Evolutionary conservation across 1,140 invertebrate species (phyloP), one percentile per base, ranked within the genome.

Genomic region (Polypedilum pembai): DNA sequence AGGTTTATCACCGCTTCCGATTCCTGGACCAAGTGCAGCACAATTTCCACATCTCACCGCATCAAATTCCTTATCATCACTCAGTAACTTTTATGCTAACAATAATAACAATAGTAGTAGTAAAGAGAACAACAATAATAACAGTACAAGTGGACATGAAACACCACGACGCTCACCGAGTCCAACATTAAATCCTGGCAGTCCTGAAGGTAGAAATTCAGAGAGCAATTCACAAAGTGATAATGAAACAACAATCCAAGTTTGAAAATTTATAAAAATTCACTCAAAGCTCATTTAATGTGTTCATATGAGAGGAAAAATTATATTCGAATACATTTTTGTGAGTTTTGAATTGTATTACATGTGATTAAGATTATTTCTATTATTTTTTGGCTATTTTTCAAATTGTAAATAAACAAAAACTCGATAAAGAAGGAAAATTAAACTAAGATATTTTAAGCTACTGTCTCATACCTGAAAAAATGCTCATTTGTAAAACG

Each of bases 41-140:
- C 81, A 80, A 21, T 82, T 82, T 75, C 78, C 81, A 1, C 81
- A 82, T 77, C 77, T 82, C 3, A 81, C 81, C 66, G 81, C 81
- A 74, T 82, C 81, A 74, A 82, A 79, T 75, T 82, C 81, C 63
- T 75, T 82, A 63, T 81, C 81, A n/a, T 81, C 81, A 66, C 75
- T 82, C 73, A 82, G 81, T 75, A 82, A 79, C 74, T 82, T 82
- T 65, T 82, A 82, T 69, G 80, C 81, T 74, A 81, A 21, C 24
- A 74, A 74, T 63, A 73, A 56, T 40, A 73, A 73, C 17, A 73
- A 73, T 73, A 73, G 33, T 73, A 24, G 8, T 24, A 73, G 72
- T 73, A 73, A 73, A 15, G 72, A 40, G 21, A 40, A 77, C 77
- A 75, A 75, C 78, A 78, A 75, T 77, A 63, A 40, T 8, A 74